A percentile compares a stretch with the other conserved stretches of the same genome.
Conservation (phyloP, 2,888 invertebrate species). For the Chaitophorus viminalis region DNA sequence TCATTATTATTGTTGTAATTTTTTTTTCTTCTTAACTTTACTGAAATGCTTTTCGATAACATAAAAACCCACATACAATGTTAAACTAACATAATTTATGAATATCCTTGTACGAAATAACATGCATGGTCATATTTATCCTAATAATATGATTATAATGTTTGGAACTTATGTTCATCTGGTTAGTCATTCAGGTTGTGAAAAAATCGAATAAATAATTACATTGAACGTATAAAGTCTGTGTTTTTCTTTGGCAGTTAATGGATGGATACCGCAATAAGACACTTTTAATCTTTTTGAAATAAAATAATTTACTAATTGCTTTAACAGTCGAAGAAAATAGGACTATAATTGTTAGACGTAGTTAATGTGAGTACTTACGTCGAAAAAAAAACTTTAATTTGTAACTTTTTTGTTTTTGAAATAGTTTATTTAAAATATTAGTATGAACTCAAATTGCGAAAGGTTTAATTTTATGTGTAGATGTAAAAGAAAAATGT, state of each 20-base stretch:
- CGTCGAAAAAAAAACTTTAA: neutral
- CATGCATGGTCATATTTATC: no score
- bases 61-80: neutral
- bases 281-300: neutral
- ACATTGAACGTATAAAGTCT: neutral
- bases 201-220: no score
- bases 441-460: no score
- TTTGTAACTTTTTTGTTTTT: no score
- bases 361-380: neutral
- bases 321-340: neutral
- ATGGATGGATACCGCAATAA: neutral
- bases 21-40: neutral
- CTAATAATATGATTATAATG: no score
- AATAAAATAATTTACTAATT: conserved; percentile 8
- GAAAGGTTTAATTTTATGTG: no score
- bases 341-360: neutral
- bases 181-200: no score
- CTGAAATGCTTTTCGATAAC: neutral
- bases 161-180: no score
- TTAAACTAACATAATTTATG: neutral
- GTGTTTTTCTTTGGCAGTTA: neutral
- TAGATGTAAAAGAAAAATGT: no score
- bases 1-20: neutral
- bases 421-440: no score
- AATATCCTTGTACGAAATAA: neutral